These are phyloP conservation scores for Etheostoma cragini DNA, from an alignment of 2,113 vertebrate genomes.

Conservation along the genomic window DNA sequence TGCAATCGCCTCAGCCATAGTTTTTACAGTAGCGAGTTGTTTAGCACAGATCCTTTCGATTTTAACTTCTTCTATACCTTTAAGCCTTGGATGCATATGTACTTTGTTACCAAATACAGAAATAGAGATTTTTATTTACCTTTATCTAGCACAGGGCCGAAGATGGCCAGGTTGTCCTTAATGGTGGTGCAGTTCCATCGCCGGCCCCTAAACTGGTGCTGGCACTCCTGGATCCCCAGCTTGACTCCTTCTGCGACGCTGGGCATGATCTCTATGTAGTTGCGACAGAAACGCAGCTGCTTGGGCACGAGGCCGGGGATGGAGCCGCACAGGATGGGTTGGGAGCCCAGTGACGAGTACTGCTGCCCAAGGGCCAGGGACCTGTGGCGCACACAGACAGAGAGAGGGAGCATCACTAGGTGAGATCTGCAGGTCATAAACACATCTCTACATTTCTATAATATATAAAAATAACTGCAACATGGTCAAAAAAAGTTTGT, in stretches of 20 bases:
- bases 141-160: constrained; percentile 96
- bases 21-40: constrained; percentile 25
- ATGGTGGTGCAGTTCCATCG: constrained; percentile 98
- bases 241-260: constrained; percentile 96
- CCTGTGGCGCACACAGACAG: constrained; percentile 78
- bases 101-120: background rate
- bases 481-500: background rate
- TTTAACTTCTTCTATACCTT: background rate
- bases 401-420: background rate
- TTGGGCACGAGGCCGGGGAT: constrained; percentile 98
- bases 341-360: constrained; percentile 91
- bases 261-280: constrained; percentile 99
- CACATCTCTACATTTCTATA: background rate
- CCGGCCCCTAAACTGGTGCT: constrained; percentile 96
- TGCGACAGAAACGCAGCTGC: constrained; percentile 97
- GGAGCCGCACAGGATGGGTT: constrained; percentile 93
- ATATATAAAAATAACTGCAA: background rate
- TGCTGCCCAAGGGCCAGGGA: constrained; percentile 95
- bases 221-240: constrained; percentile 95
- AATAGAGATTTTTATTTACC: constrained; percentile 67
- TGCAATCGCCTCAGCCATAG: constrained; percentile 22
- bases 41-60: constrained; percentile 11
- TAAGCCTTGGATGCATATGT: background rate
- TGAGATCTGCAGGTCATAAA: background rate
- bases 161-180: constrained; percentile 95